These are phyloP conservation scores for Pseudorhiza aurosa DNA, from an alignment of 30 jellyfish, hydroid and myxozoan genomes.

Conservation along the genomic window DNA sequence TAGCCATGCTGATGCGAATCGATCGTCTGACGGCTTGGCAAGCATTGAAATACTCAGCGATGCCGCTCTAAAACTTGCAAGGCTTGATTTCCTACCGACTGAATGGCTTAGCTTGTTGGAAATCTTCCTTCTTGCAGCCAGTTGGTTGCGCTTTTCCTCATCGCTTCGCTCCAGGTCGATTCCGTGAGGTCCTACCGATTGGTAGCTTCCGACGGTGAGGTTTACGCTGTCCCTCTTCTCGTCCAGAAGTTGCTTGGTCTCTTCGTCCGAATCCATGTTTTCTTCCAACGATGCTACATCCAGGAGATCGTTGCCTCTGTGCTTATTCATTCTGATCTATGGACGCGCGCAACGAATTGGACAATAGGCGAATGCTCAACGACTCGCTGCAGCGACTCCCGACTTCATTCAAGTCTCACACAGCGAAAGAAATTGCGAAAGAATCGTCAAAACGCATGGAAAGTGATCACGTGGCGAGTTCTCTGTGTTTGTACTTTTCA, in stretches of 20 bases:
- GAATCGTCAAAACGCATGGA: neutral
- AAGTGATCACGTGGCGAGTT: neutral
- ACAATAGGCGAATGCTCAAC: neutral
- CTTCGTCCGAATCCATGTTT: constrained; percentile 55
- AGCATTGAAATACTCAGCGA: constrained; percentile 90
- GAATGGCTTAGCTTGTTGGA: constrained; percentile 6
- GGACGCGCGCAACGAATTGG: neutral
- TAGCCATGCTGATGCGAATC: constrained; percentile 89
- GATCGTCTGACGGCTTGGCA: constrained; percentile 91
- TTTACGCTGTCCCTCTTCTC: constrained; percentile 51
- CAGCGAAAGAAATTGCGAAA: neutral
- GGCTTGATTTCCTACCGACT: constrained; percentile 20
- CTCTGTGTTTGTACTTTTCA: too few relatives aligned
- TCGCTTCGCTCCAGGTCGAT: constrained; percentile 36
- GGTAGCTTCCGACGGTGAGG: constrained; percentile 46
- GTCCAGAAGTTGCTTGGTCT: constrained; percentile 51
- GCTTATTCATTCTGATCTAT: neutral
- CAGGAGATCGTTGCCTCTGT: constrained; percentile 6
- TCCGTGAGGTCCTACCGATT: constrained; percentile 36
- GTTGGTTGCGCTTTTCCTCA: constrained; percentile 22
- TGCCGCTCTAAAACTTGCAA: constrained; percentile 73
- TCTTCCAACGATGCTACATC: constrained; percentile 20
- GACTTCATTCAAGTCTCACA: neutral
- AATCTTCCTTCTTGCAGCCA: constrained; percentile 42
- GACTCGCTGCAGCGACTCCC: neutral